Conservation (phyloP, 2,888 invertebrate genomes). For the Sympetrum striolatum region DNA sequence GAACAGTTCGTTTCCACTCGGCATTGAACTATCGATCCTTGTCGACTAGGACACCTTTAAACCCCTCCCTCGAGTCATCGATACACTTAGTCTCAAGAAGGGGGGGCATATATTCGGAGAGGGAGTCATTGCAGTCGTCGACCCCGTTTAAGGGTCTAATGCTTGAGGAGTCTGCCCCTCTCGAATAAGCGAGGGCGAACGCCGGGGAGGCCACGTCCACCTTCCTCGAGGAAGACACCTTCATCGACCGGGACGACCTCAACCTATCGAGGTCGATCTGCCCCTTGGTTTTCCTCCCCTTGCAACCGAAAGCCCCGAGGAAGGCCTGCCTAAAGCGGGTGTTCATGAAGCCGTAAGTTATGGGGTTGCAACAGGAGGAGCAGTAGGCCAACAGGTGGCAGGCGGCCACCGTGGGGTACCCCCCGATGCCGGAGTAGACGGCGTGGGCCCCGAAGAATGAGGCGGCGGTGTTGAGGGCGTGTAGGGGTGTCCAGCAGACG, state of each 20-base stretch:
- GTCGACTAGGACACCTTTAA: not conserved
- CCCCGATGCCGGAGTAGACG: slow-evolving; percentile 60
- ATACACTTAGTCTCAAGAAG: not conserved
- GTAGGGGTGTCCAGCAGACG: slow-evolving; percentile 73
- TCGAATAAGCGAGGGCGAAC: not conserved
- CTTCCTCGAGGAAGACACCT: not conserved
- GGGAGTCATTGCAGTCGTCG: slow-evolving; percentile 7
- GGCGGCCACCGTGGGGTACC: slow-evolving; percentile 63
- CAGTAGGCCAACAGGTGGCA: slow-evolving; percentile 68
- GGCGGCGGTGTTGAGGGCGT: slow-evolving; percentile 66
- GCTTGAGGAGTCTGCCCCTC: not conserved
- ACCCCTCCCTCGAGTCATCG: not conserved
- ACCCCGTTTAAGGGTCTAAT: not conserved
- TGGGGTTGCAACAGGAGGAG: slow-evolving; percentile 71
- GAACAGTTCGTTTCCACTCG: too few relatives aligned
- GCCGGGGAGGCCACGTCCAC: not conserved
- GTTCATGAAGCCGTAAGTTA: slow-evolving; percentile 76
- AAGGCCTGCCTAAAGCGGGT: slow-evolving; percentile 70
- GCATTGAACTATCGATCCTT: not conserved
- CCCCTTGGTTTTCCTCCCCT: not conserved
- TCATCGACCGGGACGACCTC: not conserved
- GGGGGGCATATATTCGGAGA: slow-evolving; percentile 6
- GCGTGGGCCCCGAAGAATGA: slow-evolving; percentile 61
- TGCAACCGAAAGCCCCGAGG: slow-evolving; percentile 65
- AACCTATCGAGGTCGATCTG: not conserved